Evolutionary conservation across 2,797 vertebrate genomes (phyloP).

Genomic region (Enteromius thamalakanensis): DNA sequence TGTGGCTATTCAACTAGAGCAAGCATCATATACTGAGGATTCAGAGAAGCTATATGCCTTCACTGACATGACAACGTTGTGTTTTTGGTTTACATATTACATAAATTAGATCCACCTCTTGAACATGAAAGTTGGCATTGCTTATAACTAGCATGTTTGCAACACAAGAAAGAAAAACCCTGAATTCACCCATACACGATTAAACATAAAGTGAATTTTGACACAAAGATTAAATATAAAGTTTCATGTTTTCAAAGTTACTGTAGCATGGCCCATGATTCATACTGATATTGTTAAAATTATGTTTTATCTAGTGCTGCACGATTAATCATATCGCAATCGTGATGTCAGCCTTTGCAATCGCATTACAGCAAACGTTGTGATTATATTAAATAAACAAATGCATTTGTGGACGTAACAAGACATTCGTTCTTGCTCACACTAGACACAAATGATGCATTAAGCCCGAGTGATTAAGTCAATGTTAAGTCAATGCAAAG

Average conservation of each 20-base stretch:
- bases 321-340: too few species aligned
- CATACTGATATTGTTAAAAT: too few species aligned
- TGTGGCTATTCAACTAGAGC: neutral
- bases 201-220: neutral
- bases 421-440: too few species aligned
- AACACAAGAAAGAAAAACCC: neutral
- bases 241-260: neutral
- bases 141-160: constrained; percentile 7
- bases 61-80: neutral
- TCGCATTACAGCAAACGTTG: too few species aligned
- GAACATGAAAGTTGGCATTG: constrained; percentile 8
- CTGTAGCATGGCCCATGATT: neutral
- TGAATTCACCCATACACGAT: too few species aligned
- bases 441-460: too few species aligned
- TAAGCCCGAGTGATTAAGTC: too few species aligned
- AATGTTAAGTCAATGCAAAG: too few species aligned
- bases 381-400: too few species aligned
- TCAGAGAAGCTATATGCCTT: neutral
- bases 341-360: too few species aligned
- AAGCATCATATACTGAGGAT: constrained; percentile 24
- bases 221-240: neutral
- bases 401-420: too few species aligned
- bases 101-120: neutral
- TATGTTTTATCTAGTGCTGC: too few species aligned
- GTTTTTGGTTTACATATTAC: neutral